Evolutionary conservation across 2,797 vertebrate species (phyloP), one percentile per base, ranked within the genome.

Genomic region (Microhierax caerulescens): DNA sequence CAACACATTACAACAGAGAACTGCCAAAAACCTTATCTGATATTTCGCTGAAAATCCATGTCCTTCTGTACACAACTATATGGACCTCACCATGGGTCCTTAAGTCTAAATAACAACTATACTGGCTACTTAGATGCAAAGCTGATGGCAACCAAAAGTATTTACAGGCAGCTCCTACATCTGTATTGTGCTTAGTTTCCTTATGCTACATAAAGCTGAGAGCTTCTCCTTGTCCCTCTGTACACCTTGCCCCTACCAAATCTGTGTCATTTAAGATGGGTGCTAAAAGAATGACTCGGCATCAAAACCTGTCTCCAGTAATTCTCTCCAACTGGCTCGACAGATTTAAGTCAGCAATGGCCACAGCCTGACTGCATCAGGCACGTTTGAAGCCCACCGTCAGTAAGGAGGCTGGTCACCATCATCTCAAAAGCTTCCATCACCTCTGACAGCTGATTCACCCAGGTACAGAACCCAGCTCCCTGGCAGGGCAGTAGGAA

Each of bases 31-130:
- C 1, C 2, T 7, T 24, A 27, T 8, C 10, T 11, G 11, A 11
- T 24, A 32, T 36, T 77, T 36, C 6, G 4, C 28, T 59, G 13
- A 69, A 88, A 78, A 73, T 23, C 13, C 5, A 5, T 3, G 9
- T 80, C 37, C 25, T 82, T 70, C 25, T 25, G 69, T 82, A 89
- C 59, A 61, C 39, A 86, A 47, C 30, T 43, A 27, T 13, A 32
- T 0, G 0, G 39, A 28, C 7, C 23, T 48, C 7, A 22, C 13
- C 23, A 23, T 7, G 37, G 74, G 20, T 8, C 34, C 34, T 64
- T 51, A 48, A 69, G 24, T 14, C n/a, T 28, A 47, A 15, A 7
- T 25, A 67, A n/a, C 32, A 80, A 24, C 19, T 50, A 2, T 5
- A 32, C 24, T 43, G 60, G 7, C 60, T 77, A 41, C 39, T 74